A percentile compares a stretch with the other conserved stretches of the same genome.
Conservation (phyloP, 2,797 vertebrate species). For the Falco naumanni region DNA sequence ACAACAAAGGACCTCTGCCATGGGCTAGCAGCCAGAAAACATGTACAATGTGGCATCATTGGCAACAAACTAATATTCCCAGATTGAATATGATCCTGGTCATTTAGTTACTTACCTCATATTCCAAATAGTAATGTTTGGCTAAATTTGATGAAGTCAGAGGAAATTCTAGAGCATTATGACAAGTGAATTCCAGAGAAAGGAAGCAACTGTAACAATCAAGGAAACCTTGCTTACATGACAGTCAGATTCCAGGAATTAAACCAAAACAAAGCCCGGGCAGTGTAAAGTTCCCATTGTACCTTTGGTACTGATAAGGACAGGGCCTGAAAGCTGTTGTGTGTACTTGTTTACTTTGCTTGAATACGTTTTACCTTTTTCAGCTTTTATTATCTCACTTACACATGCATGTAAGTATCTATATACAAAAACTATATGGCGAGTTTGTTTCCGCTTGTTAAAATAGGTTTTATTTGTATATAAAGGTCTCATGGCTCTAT, state of each 20-base stretch:
- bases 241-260: neutral
- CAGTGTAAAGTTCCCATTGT: neutral
- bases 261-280: constrained; percentile 1
- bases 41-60: neutral
- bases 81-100: neutral
- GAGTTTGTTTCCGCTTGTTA: neutral
- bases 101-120: neutral
- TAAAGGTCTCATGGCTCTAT: neutral
- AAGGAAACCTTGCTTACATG: neutral
- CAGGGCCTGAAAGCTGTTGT: neutral
- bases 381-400: neutral
- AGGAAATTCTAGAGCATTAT: constrained; percentile 31
- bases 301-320: neutral
- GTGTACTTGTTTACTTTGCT: neutral
- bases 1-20: neutral
- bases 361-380: neutral
- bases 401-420: neutral
- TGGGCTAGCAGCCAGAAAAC: neutral
- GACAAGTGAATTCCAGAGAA: neutral
- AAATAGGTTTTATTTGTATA: neutral
- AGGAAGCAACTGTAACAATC: constrained; percentile 40
- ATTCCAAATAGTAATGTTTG: neutral
- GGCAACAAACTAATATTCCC: neutral
- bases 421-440: neutral
- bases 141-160: constrained; percentile 2